Base-by-base conservation (phyloP, 2,888 invertebrate species). In the Rhogogaster chlorosoma region DNA sequence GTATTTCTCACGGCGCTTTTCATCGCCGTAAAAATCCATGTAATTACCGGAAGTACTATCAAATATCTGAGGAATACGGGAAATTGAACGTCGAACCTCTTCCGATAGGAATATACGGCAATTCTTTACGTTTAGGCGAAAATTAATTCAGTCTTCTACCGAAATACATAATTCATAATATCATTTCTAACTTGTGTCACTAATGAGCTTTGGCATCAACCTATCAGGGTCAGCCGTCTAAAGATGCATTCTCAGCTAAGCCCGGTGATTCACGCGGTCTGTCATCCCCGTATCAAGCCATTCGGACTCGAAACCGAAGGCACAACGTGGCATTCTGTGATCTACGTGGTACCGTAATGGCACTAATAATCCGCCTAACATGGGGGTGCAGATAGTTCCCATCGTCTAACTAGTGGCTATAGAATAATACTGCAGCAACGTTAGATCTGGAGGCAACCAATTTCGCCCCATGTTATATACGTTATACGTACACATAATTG, bases 291-390 rank as follows among this genome's bases (percentile, higher is more conserved):
- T 61, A 61, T 18, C n/a, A 73, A 73, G 26, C 71, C 10, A 73
- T 38, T 42, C 22, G 38, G 71, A 73, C 38, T 42, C 10, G 22
- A 73, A 42, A 53, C 49, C 77, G 18, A 53, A 77, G 77, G 80
- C 22, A 36, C 15, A 57, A 45, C 49, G 67, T 70, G 49, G 26
- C 83, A n/a, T 83, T 83, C n/a, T 26, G n/a, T 67, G 83, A 83
- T 83, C 83, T 83, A 83, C 67, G 64, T 26, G 22, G 29, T 32
- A 22, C 83, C 67, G 22, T 67, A 83, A 80, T 49, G 36, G 57
- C 38, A 36, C 80, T 80, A 80, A 80, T 80, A 80, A 80, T 80
- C 80, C 61, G n/a, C 12, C 61, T 22, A 36, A 61, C 80, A 80
- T 29, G 22, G 61, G 61, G 61, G 80, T 36, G 80, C 38, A 22